Evolutionary conservation across 2,888 invertebrate genomes (phyloP).

Genomic region (Calameuta filiformis): DNA sequence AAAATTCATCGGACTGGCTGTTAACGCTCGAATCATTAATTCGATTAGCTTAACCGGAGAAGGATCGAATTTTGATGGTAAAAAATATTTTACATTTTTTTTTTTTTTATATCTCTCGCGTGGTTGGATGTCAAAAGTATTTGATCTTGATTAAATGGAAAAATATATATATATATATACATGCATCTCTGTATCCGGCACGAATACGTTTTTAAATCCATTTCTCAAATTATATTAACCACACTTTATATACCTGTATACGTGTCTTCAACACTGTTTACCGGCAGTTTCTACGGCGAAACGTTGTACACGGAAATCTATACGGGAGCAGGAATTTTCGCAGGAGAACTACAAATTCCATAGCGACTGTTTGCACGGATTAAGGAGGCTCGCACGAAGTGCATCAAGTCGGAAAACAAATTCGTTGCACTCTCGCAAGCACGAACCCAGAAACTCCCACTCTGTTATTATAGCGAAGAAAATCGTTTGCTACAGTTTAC

Average conservation of each 20-base stretch:
- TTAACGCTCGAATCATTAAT: background rate
- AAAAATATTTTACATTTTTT: background rate
- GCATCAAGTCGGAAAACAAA: background rate
- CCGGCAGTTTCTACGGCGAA: background rate
- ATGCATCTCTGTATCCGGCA: too few species aligned
- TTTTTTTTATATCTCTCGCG: background rate
- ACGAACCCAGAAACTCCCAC: background rate
- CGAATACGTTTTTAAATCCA: background rate
- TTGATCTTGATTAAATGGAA: background rate
- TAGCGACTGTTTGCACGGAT: background rate
- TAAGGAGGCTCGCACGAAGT: background rate
- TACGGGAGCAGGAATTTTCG: background rate
- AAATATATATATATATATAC: background rate
- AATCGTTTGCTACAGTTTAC: background rate
- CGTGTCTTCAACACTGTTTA: background rate
- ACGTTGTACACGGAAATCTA: background rate
- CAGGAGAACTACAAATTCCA: background rate
- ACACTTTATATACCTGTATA: background rate
- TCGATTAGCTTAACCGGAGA: background rate
- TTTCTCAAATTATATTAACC: background rate
- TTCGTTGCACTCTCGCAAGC: background rate
- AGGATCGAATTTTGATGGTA: background rate
- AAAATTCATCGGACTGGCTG: conserved; percentile 16
- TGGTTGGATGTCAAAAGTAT: background rate
- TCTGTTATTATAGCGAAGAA: background rate